phyloP scores from a whole-genome alignment of 2,797 vertebrate species.

The Rhinichthys osculus region DNA sequence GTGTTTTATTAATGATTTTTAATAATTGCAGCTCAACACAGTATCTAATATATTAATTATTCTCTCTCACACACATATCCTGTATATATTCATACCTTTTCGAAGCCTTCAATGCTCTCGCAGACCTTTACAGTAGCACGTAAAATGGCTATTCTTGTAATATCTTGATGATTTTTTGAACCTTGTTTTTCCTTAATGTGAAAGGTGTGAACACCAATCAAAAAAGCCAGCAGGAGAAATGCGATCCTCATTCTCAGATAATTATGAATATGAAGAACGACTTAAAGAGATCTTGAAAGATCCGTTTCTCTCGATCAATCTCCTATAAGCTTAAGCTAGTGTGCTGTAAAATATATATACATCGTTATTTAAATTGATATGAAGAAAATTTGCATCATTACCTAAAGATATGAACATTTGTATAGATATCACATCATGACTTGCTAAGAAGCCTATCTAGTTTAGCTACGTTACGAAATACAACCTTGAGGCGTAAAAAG shows the following conservation, averaged over 20 bases:
- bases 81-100: not conserved
- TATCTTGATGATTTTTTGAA: not conserved
- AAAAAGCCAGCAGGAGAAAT: not conserved
- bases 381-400: not conserved
- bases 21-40: too few species aligned
- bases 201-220: not conserved
- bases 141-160: not conserved
- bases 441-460: not conserved
- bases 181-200: not conserved
- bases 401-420: not conserved
- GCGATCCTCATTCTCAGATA: not conserved
- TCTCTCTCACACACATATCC: too few species aligned
- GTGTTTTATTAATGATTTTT: too few species aligned
- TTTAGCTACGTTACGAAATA: too few species aligned
- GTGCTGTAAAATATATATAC: not conserved
- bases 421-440: not conserved
- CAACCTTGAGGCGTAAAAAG: too few species aligned
- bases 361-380: not conserved
- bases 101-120: not conserved
- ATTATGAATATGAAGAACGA: not conserved
- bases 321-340: too few species aligned
- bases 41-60: too few species aligned
- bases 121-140: not conserved
- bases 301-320: too few species aligned
- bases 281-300: too few species aligned